These are phyloP conservation scores for Epirrhoe alternata DNA, from an alignment of 2,888 invertebrate species.

Conservation along the genomic window DNA sequence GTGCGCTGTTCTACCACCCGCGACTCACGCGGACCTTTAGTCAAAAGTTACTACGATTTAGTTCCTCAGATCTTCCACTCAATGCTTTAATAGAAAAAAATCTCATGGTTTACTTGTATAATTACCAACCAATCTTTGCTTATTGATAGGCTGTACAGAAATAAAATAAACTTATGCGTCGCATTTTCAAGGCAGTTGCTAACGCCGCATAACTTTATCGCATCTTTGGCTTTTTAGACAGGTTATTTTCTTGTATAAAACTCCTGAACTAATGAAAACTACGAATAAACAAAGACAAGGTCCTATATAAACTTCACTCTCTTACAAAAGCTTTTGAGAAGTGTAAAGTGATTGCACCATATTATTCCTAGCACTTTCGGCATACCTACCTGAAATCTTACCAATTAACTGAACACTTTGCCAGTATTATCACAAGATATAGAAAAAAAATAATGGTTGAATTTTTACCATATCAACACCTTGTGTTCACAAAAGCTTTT, in stretches of 20 bases:
- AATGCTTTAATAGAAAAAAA: not conserved
- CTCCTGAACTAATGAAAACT: not conserved
- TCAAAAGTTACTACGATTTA: not conserved
- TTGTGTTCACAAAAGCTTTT: not conserved
- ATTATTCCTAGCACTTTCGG: not conserved
- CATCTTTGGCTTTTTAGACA: not conserved
- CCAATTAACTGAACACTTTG: not conserved
- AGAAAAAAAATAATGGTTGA: no score
- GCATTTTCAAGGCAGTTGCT: not conserved
- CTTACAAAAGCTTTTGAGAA: not conserved
- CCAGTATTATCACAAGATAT: no score
- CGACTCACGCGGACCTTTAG: slow-evolving; percentile 10
- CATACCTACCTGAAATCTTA: not conserved
- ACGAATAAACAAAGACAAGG: not conserved
- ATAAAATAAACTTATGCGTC: not conserved
- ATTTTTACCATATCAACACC: no score
- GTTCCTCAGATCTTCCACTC: not conserved
- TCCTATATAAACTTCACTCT: no score
- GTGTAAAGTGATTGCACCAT: not conserved
- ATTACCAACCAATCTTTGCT: not conserved
- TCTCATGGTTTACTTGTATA: not conserved
- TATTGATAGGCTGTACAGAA: not conserved
- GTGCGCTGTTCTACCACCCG: slow-evolving; percentile 14
- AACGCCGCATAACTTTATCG: not conserved
- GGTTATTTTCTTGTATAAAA: not conserved